Percentiles rank a stretch among this genome's conserved stretches.
These are phyloP conservation scores for Streptopelia turtur DNA, from an alignment of 2,797 vertebrate species.

Conservation along the genomic window DNA sequence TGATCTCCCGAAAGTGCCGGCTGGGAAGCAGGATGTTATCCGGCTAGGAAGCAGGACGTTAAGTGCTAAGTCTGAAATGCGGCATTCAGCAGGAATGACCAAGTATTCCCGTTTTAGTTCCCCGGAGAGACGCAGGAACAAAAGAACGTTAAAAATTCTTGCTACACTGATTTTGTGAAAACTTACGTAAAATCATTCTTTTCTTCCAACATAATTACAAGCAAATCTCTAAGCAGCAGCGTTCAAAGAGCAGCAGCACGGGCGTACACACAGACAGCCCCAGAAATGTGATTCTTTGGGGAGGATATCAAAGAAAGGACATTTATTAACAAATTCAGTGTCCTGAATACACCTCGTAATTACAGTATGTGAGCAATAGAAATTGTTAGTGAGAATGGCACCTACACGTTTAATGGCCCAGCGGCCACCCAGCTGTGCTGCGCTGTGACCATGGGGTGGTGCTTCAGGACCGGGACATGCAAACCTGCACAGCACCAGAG, in stretches of 20 bases:
- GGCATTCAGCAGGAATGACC: background rate
- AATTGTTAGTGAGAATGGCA: background rate
- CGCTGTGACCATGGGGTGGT: constrained; percentile 72
- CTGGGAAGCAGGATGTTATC: background rate
- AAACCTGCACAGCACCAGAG: background rate
- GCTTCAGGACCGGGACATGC: constrained; percentile 72
- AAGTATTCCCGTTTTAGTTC: background rate
- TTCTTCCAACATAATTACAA: constrained; percentile 6
- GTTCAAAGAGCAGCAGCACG: background rate
- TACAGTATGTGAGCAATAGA: background rate
- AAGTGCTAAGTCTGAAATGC: background rate
- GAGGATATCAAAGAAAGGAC: background rate
- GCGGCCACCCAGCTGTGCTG: constrained; percentile 52
- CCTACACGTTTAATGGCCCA: background rate
- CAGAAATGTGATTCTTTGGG: rapidly evolving
- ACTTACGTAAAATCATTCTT: constrained; percentile 30
- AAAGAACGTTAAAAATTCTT: constrained; percentile 41
- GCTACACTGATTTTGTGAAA: background rate
- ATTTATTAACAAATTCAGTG: background rate
- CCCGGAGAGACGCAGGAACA: constrained; percentile 39
- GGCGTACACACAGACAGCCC: rapidly evolving
- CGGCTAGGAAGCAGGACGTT: background rate
- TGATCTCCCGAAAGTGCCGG: background rate
- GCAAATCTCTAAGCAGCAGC: background rate
- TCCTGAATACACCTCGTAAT: background rate